Evolutionary conservation across 2,888 invertebrate species (phyloP).

Genomic region (Baccha elongata): DNA sequence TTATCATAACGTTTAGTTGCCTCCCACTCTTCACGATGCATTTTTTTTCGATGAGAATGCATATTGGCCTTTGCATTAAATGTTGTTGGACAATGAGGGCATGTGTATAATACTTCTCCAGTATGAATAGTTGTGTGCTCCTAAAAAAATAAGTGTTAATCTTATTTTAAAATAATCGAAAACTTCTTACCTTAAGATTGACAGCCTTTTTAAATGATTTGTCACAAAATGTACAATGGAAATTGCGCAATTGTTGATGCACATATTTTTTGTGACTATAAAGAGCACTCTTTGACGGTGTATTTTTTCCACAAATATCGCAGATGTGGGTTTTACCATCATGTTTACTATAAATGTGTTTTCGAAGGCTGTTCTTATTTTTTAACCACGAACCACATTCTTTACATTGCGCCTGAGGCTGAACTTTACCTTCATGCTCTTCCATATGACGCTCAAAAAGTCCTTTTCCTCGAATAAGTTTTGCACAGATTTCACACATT

Average conservation of each 20-base stretch:
- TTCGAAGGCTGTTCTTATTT: slow-evolving; percentile 73
- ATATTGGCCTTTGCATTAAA: slow-evolving; percentile 77
- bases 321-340: slow-evolving; percentile 70
- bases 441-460: slow-evolving; percentile 75
- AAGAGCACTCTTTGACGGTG: slow-evolving; percentile 75
- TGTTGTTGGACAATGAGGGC: slow-evolving; percentile 77
- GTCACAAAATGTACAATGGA: slow-evolving; percentile 78
- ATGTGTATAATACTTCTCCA: slow-evolving; percentile 76
- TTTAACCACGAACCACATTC: slow-evolving; percentile 75
- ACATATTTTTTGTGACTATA: slow-evolving; percentile 75
- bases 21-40: slow-evolving; percentile 76
- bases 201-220: slow-evolving; percentile 77
- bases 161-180: neutral
- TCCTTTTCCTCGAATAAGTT: slow-evolving; percentile 74
- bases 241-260: slow-evolving; percentile 65
- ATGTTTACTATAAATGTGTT: slow-evolving; percentile 74
- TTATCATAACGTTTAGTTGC: slow-evolving; percentile 70
- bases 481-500: slow-evolving; percentile 76
- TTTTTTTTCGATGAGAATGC: slow-evolving; percentile 77
- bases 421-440: slow-evolving; percentile 72
- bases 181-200: slow-evolving; percentile 36
- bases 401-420: slow-evolving; percentile 74
- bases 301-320: slow-evolving; percentile 74
- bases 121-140: slow-evolving; percentile 78
- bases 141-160: slow-evolving; percentile 31